Evolutionary conservation across 2,888 invertebrate species (phyloP).

Genomic region (Diadegma fenestrale): DNA sequence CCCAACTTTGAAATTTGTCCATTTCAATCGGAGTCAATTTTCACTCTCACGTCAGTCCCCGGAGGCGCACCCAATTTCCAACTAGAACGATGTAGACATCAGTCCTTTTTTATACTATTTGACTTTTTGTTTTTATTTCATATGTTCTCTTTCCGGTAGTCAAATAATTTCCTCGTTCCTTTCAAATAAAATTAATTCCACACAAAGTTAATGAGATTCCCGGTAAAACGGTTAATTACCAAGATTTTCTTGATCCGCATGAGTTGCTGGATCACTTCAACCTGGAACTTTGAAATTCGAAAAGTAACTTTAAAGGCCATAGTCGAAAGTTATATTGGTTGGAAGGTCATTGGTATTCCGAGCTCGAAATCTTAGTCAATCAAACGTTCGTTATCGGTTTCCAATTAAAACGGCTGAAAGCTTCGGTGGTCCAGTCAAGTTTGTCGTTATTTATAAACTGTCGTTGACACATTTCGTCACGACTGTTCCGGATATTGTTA

Average conservation of each 20-base stretch:
- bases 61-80: conserved; percentile 13
- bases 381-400: conserved; percentile 4
- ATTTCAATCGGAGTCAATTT: conserved; percentile 6
- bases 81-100: neutral
- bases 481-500: neutral
- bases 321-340: neutral
- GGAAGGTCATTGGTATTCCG: neutral
- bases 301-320: neutral
- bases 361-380: neutral
- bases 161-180: neutral
- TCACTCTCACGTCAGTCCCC: neutral
- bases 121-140: neutral
- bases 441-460: neutral
- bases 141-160: neutral
- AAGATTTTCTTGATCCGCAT: neutral
- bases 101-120: neutral
- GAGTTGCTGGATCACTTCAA: neutral
- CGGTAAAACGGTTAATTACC: neutral
- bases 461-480: neutral
- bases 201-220: neutral
- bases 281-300: neutral
- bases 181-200: neutral
- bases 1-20: neutral
- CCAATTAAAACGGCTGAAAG: conserved; percentile 1
- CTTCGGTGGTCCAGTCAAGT: neutral